Percentiles rank a stretch among this genome's conserved stretches.
Evolutionary conservation across 2,888 invertebrate genomes (phyloP).

Genomic region (Pantelozetes paolii): DNA sequence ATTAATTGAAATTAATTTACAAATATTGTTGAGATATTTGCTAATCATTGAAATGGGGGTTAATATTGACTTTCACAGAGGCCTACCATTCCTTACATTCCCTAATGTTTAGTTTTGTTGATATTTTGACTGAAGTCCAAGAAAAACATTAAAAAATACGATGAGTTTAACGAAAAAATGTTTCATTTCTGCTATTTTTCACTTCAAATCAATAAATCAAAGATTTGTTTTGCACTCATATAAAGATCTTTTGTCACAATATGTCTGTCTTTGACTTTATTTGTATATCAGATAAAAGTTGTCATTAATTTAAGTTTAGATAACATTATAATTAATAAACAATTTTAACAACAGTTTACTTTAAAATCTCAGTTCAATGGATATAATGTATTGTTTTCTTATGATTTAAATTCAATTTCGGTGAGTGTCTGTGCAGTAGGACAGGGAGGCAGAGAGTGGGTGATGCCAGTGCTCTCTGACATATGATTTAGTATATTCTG

Average conservation of each 20-base stretch:
- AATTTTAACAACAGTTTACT: background rate
- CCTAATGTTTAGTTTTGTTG: too few relatives aligned
- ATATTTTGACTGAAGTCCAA: too few relatives aligned
- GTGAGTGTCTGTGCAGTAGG: background rate
- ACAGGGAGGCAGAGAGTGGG: background rate
- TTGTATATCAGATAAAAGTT: background rate
- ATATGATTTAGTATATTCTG: background rate
- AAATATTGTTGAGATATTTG: too few relatives aligned
- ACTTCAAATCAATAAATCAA: background rate
- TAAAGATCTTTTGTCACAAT: too few relatives aligned
- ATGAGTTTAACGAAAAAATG: too few relatives aligned
- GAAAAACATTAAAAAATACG: too few relatives aligned
- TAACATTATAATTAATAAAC: background rate
- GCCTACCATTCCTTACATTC: too few relatives aligned
- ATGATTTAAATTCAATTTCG: background rate
- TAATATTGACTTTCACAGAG: too few relatives aligned
- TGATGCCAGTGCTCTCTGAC: background rate
- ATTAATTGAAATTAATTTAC: too few relatives aligned
- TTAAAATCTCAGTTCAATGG: background rate
- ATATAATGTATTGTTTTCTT: background rate
- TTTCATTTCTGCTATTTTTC: background rate
- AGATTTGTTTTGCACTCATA: background rate
- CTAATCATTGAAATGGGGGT: too few relatives aligned
- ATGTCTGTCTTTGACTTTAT: background rate
- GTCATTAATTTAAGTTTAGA: background rate